A percentile compares a stretch with the other conserved stretches of the same genome.
phyloP scores from a whole-genome alignment of 2,113 vertebrate genomes.

The Acrocephalus arundinaceus region DNA sequence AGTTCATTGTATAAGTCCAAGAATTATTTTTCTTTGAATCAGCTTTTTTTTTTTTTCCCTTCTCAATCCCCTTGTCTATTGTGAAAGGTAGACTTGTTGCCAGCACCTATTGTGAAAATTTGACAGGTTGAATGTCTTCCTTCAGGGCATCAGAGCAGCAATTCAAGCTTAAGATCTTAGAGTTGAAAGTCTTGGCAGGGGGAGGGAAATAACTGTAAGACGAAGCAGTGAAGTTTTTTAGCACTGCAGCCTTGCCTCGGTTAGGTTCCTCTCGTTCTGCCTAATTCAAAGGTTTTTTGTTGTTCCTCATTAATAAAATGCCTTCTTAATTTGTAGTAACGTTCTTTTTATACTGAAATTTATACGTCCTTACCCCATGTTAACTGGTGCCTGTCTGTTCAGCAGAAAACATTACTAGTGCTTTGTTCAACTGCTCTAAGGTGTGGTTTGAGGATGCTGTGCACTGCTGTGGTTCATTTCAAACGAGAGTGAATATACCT shows the following conservation, averaged over 20 bases:
- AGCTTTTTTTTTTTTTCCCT: fast-evolving
- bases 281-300: not conserved
- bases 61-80: not conserved
- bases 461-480: not conserved
- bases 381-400: not conserved
- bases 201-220: not conserved
- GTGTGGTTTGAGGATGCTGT: not conserved
- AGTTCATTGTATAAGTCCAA: not conserved
- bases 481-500: not conserved
- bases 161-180: not conserved
- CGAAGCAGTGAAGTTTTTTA: not conserved
- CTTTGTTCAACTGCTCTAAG: not conserved
- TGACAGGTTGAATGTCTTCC: not conserved
- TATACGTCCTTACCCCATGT: not conserved
- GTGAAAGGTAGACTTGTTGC: not conserved
- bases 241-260: not conserved
- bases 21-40: not conserved
- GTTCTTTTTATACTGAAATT: not conserved
- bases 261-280: not conserved
- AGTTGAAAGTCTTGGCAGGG: not conserved
- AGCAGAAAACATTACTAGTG: not conserved
- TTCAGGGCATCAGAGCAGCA: constrained; percentile 18
- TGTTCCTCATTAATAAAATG: not conserved
- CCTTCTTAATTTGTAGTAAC: not conserved
- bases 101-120: not conserved